Base-by-base conservation (phyloP, 2,888 invertebrate species). In the Dexiosoma caninum region DNA sequence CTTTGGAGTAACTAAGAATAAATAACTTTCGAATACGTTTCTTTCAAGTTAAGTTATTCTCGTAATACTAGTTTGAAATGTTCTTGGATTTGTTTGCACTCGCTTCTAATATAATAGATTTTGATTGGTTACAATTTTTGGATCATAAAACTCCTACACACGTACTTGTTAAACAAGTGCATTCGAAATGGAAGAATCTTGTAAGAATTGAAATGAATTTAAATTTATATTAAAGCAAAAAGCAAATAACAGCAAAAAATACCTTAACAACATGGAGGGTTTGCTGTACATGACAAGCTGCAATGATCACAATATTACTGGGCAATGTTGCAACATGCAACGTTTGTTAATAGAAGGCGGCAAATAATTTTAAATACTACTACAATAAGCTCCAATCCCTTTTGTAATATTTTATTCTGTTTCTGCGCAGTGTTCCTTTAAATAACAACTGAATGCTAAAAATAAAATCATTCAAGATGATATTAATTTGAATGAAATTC, bases 151-250 rank as follows among this genome's bases (percentile, higher is more conserved):
- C 81, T 69, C 81, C 81, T 72, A 81, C 81, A 77, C 81, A 64
- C 62, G 77, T 64, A 72, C 62, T 51, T 81, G 81, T 81, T 42
- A 32, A 81, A 81, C 81, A 81, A 81, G 76, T 81, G 81, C 51
- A 81, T 27, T 12, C 51, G 55, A 81, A 81, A 81, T 81, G 81
- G 81, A 81, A 81, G 77, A 81, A 77, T 77, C 81, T 81, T 81
- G 81, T 81, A 69, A 64, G 55, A 72, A 64, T 55, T 77, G 69
- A 69, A 72, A 77, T 81, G 77, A n/a, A 81, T 81, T 81, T 77
- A 72, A 72, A 77, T 81, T 77, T 57, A 62, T 81, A 71, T 76
- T 44, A 21, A 67, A 62, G 49, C 35, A 59, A 72, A 19, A 59
- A n/a, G n/a, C n/a, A n/a, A n/a, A 42, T 37, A 32, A 71, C 19